phyloP scores from a whole-genome alignment of 2,888 invertebrate species.

The Eupelmus urozonus region DNA sequence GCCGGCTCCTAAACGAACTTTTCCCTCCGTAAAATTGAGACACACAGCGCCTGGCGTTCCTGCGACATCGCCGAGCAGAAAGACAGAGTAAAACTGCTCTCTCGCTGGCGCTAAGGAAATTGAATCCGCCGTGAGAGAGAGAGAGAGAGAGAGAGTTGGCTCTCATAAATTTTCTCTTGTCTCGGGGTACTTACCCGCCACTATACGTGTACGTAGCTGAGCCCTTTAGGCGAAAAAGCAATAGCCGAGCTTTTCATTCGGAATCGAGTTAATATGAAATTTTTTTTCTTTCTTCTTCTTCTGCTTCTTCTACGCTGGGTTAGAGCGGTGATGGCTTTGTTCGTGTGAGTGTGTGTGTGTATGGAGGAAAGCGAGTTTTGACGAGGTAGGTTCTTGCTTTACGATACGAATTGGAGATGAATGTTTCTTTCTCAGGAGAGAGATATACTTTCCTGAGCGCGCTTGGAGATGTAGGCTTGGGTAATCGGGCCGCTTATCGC shows the following conservation, averaged over 20 bases:
- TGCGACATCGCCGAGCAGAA: constrained; percentile 26
- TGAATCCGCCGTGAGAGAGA: constrained; percentile 57
- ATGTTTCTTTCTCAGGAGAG: constrained; percentile 4
- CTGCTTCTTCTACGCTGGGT: background rate
- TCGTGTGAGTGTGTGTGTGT: background rate
- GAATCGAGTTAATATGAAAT: constrained; percentile 59
- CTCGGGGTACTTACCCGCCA: constrained; percentile 55
- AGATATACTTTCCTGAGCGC: too few relatives aligned
- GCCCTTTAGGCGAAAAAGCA: constrained; percentile 55
- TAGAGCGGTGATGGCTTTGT: background rate
- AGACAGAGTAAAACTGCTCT: constrained; percentile 11
- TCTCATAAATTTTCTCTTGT: constrained; percentile 61
- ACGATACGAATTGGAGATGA: constrained; percentile 24
- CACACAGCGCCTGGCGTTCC: constrained; percentile 15
- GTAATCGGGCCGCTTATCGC: too few relatives aligned
- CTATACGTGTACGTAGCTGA: background rate
- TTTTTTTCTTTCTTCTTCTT: constrained; percentile 47
- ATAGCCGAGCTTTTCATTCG: constrained; percentile 59
- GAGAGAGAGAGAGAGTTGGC: too few relatives aligned
- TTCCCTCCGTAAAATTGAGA: constrained; percentile 59
- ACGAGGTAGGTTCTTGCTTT: constrained; percentile 10
- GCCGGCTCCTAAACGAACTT: constrained; percentile 58
- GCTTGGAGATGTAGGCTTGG: too few relatives aligned
- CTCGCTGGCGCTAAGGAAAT: constrained; percentile 51
- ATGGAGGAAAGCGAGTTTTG: constrained; percentile 1